Base-by-base conservation (phyloP, 2,113 vertebrate genomes). In the Romanogobio albipinnatus region DNA sequence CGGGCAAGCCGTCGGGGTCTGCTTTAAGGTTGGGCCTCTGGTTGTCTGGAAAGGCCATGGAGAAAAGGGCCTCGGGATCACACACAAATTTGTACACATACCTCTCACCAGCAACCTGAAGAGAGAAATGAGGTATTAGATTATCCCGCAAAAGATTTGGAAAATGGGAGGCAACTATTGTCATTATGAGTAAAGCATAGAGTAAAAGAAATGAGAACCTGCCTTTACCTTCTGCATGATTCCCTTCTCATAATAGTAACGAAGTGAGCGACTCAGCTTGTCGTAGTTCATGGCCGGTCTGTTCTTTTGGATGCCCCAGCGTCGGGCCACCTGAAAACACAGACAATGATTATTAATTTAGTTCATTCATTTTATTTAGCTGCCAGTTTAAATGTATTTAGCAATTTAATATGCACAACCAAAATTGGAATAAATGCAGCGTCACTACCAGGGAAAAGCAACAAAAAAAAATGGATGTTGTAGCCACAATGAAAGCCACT, bases 1-100 rank as follows among this genome's bases (percentile, higher is more conserved):
- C 89, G 0, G 90, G 90, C 82, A 95, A 86, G 87, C 92, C 70
- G 87, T 98, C 97, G 0, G 95, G 95, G 92, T 99, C 98, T 0
- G 93, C 94, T 92, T 98, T 99, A 92, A 99, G 94, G 92, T 95
- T 97, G 1, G 97, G 97, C 87, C 97, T 95, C 91, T 98, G 98
- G 93, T 98, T 98, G 93, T 99, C 98, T 0, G 98, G 97, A 89
- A 99, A 99, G 64, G 97, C 97, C 97, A 99, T 98, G 88, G 97
- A 99, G 85, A 99, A 99, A 24, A 99, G 96, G 4, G 97, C 98
- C 19, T 99, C 97, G 0, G 97, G 98, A 89, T 99, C 97, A 0
- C 98, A 99, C 89, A 99, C 98, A 6, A 99, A 99, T 90, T 99
- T 99, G 87, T 99, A 99, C 86, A 99, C 98, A 0, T 99, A 99